A percentile compares a stretch with the other conserved stretches of the same genome.
phyloP scores from a whole-genome alignment of 2,113 vertebrate genomes.

The Chloropsis cyanopogon region DNA sequence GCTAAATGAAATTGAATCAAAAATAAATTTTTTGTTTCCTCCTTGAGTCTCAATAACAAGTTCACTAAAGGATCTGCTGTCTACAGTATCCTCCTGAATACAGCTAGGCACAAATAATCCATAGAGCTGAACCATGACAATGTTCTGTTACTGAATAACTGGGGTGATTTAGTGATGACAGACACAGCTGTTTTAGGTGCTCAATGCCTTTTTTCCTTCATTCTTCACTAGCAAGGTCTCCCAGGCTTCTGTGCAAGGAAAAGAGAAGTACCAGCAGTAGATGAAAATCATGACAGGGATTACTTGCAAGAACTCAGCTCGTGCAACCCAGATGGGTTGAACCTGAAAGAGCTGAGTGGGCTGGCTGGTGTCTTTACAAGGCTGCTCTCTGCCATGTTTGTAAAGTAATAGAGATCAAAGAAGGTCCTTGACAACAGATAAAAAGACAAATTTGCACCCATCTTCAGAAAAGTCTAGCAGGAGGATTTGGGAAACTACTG shows the following conservation, averaged over 20 bases:
- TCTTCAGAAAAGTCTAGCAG: neutral
- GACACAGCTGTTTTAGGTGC: neutral
- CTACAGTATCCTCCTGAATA: neutral
- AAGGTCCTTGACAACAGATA: neutral
- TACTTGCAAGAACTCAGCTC: neutral
- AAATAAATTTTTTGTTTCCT: neutral
- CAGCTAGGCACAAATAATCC: neutral
- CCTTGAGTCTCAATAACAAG: neutral
- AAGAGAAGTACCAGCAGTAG: neutral
- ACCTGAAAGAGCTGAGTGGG: neutral
- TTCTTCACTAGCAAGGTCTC: neutral
- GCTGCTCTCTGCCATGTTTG: neutral
- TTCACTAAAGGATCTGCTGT: neutral
- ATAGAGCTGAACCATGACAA: neutral
- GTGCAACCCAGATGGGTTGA: neutral
- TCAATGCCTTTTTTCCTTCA: neutral
- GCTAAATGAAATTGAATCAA: neutral
- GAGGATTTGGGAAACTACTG: neutral
- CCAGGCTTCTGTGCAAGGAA: neutral
- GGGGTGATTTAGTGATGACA: neutral
- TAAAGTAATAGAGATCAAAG: neutral
- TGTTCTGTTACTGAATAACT: neutral
- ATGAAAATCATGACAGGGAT: neutral
- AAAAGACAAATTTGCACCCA: neutral
- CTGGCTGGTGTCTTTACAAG: neutral